Conservation (phyloP, 2,797 vertebrate species). For the Anguilla megastoma region DNA sequence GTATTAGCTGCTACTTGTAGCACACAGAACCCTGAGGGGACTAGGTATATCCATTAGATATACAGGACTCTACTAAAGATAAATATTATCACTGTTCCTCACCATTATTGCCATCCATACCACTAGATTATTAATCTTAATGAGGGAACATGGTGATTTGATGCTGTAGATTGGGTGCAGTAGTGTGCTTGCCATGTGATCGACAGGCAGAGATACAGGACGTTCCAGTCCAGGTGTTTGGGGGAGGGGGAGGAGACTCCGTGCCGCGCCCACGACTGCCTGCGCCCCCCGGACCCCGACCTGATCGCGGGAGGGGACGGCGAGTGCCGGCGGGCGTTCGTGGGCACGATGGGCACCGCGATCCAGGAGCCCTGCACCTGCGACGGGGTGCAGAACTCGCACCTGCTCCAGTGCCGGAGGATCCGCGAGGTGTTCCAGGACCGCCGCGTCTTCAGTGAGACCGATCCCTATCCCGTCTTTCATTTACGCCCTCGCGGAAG, state of each 20-base stretch:
- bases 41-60: background rate
- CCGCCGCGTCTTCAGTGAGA: constrained; percentile 79
- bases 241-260: constrained; percentile 46
- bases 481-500: background rate
- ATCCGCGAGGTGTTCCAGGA: constrained; percentile 80
- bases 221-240: constrained; percentile 80
- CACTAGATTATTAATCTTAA: background rate
- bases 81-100: background rate
- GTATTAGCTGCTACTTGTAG: no score
- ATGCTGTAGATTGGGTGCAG: background rate
- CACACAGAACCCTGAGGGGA: background rate
- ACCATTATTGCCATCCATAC: background rate
- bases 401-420: constrained; percentile 70
- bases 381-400: constrained; percentile 44
- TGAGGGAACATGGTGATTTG: background rate
- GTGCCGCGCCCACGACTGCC: constrained; percentile 72
- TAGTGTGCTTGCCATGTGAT: constrained; percentile 26
- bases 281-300: constrained; percentile 67
- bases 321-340: constrained; percentile 79
- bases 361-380: constrained; percentile 82
- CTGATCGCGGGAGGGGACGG: constrained; percentile 67
- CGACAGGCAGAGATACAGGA: constrained; percentile 70
- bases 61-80: background rate
- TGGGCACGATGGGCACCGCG: constrained; percentile 75
- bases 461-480: background rate